phyloP scores from a whole-genome alignment of 2,888 invertebrate species.

The Drosophila multiciliata region DNA sequence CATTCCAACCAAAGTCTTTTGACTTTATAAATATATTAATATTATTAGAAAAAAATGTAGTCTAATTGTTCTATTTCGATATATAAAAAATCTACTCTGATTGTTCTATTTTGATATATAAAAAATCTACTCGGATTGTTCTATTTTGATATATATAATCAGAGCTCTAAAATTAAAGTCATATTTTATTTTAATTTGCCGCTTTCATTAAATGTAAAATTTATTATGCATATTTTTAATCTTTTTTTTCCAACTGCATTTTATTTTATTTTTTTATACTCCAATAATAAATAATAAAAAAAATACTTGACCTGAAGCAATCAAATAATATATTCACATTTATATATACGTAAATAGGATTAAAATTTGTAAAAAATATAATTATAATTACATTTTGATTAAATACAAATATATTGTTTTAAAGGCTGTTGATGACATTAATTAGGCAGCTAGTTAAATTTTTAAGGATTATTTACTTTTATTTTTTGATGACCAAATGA shows the following conservation, averaged over 20 bases:
- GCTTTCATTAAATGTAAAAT: too few relatives aligned
- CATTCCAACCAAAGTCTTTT: background rate
- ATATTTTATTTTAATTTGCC: too few relatives aligned
- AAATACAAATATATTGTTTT: rapidly evolving
- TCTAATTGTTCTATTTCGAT: too few relatives aligned
- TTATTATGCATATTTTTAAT: background rate
- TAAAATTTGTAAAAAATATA: background rate
- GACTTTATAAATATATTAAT: background rate
- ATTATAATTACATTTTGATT: background rate
- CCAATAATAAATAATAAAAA: background rate
- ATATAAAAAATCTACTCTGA: too few relatives aligned
- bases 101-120: too few relatives aligned
- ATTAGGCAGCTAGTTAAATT: background rate
- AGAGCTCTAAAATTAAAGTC: too few relatives aligned
- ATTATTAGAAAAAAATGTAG: too few relatives aligned
- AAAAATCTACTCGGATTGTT: too few relatives aligned
- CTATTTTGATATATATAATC: too few relatives aligned
- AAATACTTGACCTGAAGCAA: too few relatives aligned
- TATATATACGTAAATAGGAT: background rate
- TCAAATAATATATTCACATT: background rate
- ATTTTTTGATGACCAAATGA: background rate
- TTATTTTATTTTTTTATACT: background rate
- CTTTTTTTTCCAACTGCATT: background rate
- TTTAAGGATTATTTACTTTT: background rate
- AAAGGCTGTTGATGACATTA: background rate